Percentiles rank a stretch among this genome's conserved stretches.
Evolutionary conservation across 2,888 invertebrate species (phyloP).

Genomic region (Eupithecia inturbata): DNA sequence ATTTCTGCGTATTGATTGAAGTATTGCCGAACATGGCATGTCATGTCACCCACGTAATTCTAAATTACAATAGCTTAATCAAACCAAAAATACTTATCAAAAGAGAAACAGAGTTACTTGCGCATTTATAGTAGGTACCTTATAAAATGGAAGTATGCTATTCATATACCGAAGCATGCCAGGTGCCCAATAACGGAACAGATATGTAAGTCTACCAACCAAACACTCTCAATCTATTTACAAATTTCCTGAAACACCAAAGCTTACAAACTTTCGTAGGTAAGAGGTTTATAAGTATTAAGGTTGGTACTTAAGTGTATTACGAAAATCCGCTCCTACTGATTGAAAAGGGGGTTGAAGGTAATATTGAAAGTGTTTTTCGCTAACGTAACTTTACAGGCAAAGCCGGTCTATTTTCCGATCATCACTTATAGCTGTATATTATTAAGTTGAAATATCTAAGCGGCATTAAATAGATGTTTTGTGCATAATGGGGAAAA

Average conservation of each 20-base stretch:
- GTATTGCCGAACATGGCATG: no score
- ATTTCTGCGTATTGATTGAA: no score
- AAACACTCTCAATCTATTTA: slow-evolving; percentile 5
- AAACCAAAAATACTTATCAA: no score
- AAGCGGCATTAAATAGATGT: no score
- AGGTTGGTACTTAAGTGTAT: slow-evolving; percentile 4
- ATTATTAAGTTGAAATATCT: no score
- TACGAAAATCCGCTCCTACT: slow-evolving; percentile 6
- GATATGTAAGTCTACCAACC: neutral
- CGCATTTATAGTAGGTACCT: no score
- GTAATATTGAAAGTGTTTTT: slow-evolving; percentile 3
- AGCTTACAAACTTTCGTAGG: neutral
- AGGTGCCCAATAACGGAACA: neutral
- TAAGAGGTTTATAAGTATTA: slow-evolving; percentile 13
- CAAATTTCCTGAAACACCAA: slow-evolving; percentile 1
- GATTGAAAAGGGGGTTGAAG: slow-evolving; percentile 13
- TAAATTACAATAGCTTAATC: no score
- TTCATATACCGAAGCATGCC: neutral
- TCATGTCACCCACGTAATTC: no score
- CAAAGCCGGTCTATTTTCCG: neutral
- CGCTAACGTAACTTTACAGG: neutral
- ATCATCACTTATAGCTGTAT: neutral
- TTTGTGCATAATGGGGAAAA: no score
- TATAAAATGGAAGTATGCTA: no score
- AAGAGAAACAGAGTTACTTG: no score